phyloP scores from a whole-genome alignment of 1,140 invertebrate genomes.

The Luehdorfia chinensis region DNA sequence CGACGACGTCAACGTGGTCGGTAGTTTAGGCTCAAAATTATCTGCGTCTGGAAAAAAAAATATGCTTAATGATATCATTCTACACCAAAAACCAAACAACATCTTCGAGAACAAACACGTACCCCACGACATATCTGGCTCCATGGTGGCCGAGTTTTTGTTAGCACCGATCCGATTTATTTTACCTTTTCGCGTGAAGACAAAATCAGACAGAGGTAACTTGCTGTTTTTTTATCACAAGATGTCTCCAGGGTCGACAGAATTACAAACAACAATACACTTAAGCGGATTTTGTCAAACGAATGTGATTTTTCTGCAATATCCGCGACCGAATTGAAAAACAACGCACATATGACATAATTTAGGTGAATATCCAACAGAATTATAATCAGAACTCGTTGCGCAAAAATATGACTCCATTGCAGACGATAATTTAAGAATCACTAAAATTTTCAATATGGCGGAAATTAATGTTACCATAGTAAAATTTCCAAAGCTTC shows the following conservation, averaged over 20 bases:
- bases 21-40: constrained; percentile 74
- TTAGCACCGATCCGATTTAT: constrained; percentile 61
- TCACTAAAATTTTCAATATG: constrained; percentile 72
- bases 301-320: constrained; percentile 68
- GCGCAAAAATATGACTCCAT: constrained; percentile 76
- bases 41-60: constrained; percentile 70
- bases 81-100: constrained; percentile 21
- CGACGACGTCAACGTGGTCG: constrained; percentile 70
- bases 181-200: constrained; percentile 66
- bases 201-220: constrained; percentile 59
- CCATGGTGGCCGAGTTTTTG: constrained; percentile 59
- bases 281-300: constrained; percentile 73
- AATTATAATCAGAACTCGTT: constrained; percentile 67
- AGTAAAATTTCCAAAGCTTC: not conserved
- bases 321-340: constrained; percentile 63
- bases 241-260: constrained; percentile 73
- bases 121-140: constrained; percentile 69
- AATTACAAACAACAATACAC: constrained; percentile 58
- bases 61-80: constrained; percentile 27
- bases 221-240: constrained; percentile 68
- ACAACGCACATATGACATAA: constrained; percentile 69
- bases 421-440: constrained; percentile 73
- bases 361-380: constrained; percentile 68
- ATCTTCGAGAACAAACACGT: constrained; percentile 36
- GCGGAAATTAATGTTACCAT: constrained; percentile 42